These are phyloP conservation scores for Protobothrops mucrosquamatus DNA, from an alignment of 2,113 vertebrate genomes.

Conservation along the genomic window DNA sequence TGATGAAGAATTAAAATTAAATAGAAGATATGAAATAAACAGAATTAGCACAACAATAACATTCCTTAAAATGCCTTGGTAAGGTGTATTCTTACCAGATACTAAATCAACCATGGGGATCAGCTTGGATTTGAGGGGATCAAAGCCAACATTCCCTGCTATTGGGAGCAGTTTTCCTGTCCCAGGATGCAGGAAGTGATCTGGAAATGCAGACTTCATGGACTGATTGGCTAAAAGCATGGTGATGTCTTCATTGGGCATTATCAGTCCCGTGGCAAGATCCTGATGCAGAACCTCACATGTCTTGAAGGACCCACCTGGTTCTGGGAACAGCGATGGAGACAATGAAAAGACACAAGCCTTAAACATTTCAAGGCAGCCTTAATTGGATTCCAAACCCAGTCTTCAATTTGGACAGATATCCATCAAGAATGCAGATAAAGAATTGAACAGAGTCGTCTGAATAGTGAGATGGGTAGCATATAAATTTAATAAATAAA, in stretches of 20 bases:
- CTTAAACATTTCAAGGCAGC: neutral
- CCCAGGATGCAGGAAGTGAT: conserved; percentile 80
- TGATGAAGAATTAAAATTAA: neutral
- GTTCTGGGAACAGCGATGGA: conserved; percentile 49
- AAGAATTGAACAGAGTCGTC: too few relatives aligned
- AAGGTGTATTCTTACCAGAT: conserved; percentile 47
- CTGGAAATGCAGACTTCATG: conserved; percentile 67
- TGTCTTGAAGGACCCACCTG: conserved; percentile 59
- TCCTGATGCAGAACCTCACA: conserved; percentile 60
- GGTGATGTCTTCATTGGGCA: conserved; percentile 66
- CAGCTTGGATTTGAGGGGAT: conserved; percentile 71
- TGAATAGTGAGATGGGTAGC: neutral
- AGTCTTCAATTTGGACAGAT: neutral
- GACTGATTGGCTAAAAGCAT: conserved; percentile 75
- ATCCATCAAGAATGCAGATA: neutral
- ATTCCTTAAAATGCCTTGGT: neutral
- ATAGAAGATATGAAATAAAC: neutral
- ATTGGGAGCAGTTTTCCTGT: conserved; percentile 79
- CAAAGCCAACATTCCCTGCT: conserved; percentile 79
- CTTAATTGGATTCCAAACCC: neutral
- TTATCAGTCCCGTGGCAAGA: conserved; percentile 71
- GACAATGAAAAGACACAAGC: neutral
- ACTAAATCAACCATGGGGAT: conserved; percentile 71
- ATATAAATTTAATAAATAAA: neutral
- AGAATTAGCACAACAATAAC: neutral